Conservation (phyloP, 2,797 vertebrate species). For the Tapera naevia region DNA sequence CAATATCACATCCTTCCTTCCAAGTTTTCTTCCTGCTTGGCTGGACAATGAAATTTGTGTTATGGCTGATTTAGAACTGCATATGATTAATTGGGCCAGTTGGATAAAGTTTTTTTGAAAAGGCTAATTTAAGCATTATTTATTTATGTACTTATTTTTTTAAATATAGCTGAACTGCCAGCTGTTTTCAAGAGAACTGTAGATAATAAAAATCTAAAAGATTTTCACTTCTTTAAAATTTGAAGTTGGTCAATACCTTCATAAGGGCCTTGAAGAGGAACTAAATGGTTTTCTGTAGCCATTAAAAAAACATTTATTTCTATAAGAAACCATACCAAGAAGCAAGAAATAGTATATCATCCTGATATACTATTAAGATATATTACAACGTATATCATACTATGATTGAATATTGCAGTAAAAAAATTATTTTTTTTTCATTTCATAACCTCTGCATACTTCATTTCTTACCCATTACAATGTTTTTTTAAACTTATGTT, state of each 20-base stretch:
- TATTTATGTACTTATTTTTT: not conserved
- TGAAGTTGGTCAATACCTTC: not conserved
- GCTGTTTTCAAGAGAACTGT: not conserved
- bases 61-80: not conserved
- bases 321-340: not conserved
- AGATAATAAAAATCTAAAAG: not conserved
- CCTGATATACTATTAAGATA: not conserved
- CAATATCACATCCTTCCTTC: not conserved
- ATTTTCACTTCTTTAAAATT: not conserved
- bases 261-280: not conserved
- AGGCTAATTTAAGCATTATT: not conserved
- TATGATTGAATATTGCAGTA: not conserved
- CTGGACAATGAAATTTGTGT: not conserved
- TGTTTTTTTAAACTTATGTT: not conserved
- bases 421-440: not conserved
- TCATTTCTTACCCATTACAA: not conserved
- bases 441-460: not conserved
- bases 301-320: not conserved
- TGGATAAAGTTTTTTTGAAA: not conserved
- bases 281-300: not conserved
- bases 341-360: not conserved
- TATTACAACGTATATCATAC: not conserved
- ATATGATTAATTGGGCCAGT: not conserved
- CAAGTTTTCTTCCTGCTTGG: not conserved
- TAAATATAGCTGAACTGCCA: not conserved